phyloP scores from a whole-genome alignment of 1,140 invertebrate species.

The Aphelenchoides fujianensis region DNA sequence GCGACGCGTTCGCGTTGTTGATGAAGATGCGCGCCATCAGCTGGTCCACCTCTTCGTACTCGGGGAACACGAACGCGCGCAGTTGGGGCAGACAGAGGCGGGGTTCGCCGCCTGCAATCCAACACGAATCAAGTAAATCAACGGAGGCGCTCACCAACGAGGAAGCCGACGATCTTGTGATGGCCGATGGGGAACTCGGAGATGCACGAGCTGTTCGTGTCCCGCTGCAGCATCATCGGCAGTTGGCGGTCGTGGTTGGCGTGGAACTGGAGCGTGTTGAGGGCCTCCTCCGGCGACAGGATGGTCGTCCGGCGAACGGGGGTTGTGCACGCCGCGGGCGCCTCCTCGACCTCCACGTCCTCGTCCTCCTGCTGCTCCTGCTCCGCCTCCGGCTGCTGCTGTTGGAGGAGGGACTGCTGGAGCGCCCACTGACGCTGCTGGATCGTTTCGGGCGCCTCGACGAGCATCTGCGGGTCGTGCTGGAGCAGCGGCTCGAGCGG shows the following conservation, averaged over 20 bases:
- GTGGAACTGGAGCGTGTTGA: neutral
- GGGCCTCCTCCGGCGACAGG: neutral
- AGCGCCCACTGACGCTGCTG: too few species aligned
- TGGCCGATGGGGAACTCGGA: neutral
- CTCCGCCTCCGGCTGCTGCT: neutral
- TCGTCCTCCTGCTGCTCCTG: neutral
- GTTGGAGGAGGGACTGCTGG: neutral
- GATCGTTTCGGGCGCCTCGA: too few species aligned
- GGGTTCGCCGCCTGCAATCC: neutral
- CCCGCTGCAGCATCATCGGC: neutral
- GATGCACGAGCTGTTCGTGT: neutral
- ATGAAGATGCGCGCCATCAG: neutral
- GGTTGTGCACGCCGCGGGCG: too few species aligned
- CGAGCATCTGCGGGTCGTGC: too few species aligned
- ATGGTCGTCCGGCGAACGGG: neutral
- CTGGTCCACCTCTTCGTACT: neutral
- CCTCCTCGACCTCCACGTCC: too few species aligned
- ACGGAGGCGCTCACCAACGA: neutral
- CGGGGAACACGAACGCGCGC: neutral
- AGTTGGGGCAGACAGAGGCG: constrained; percentile 12
- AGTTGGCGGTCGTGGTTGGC: neutral
- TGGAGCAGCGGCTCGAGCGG: too few species aligned
- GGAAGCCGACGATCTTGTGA: neutral
- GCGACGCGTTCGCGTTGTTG: neutral
- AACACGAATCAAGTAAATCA: neutral